phyloP scores from a whole-genome alignment of 2,113 vertebrate species.

The Sander lucioperca region DNA sequence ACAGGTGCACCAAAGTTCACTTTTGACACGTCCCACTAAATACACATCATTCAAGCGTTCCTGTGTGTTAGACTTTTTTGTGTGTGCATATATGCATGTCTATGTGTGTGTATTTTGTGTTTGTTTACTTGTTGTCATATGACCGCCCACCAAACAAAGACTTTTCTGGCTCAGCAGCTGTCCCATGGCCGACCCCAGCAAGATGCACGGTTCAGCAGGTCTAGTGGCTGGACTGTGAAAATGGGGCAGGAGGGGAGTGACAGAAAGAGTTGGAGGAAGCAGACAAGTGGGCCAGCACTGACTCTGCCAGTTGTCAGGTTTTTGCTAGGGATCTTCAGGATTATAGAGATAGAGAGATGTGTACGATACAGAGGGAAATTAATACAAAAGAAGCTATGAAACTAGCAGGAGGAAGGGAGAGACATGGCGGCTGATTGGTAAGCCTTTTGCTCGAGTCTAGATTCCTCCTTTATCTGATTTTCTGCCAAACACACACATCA shows the following conservation, averaged over 20 bases:
- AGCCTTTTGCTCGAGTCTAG: background rate
- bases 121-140: constrained; percentile 49
- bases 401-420: background rate
- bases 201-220: constrained; percentile 63
- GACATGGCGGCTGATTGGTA: background rate
- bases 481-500: constrained; percentile 10
- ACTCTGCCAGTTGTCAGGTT: constrained; percentile 44
- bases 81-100: background rate
- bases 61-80: background rate
- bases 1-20: constrained; percentile 15
- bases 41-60: constrained; percentile 20
- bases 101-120: constrained; percentile 16
- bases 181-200: constrained; percentile 68
- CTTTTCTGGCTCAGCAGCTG: constrained; percentile 71
- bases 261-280: background rate
- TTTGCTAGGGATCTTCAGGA: constrained; percentile 15
- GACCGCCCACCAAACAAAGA: constrained; percentile 58
- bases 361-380: background rate
- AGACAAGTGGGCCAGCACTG: constrained; percentile 37
- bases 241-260: background rate
- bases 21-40: constrained; percentile 40
- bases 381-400: background rate
- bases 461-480: too few species aligned
- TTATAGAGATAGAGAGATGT: constrained; percentile 2
- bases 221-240: constrained; percentile 56